A percentile compares a stretch with the other conserved stretches of the same genome.
These are phyloP conservation scores for Frankliniella fusca DNA, from an alignment of 2,888 invertebrate genomes.

Conservation along the genomic window DNA sequence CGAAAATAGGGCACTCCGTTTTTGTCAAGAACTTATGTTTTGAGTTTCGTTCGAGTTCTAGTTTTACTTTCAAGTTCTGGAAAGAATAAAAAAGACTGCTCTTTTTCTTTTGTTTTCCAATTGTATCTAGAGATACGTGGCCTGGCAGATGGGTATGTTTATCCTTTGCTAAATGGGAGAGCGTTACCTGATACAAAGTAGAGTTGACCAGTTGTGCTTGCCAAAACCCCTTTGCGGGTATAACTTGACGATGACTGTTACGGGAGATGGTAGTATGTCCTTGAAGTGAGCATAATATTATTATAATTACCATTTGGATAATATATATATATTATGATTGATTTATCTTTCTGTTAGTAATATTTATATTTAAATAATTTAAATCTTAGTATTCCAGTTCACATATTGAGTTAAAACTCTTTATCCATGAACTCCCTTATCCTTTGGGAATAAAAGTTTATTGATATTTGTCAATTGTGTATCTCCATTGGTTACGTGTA, in stretches of 20 bases:
- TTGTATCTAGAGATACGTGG: conserved; percentile 16
- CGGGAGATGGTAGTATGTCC: background rate
- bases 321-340: background rate
- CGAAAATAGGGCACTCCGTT: no score
- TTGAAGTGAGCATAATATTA: background rate
- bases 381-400: background rate
- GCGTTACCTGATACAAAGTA: conserved; percentile 11
- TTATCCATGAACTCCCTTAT: no score
- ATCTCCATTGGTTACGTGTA: background rate
- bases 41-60: no score
- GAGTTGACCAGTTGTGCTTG: conserved; percentile 8
- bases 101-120: background rate
- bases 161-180: conserved; percentile 11
- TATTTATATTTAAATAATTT: background rate
- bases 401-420: no score
- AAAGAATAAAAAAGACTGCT: conserved; percentile 10
- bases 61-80: background rate
- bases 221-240: background rate
- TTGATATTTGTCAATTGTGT: background rate
- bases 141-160: conserved; percentile 19
- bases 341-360: background rate
- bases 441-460: no score
- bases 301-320: background rate
- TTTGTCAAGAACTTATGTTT: no score
- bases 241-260: conserved; percentile 8